These are phyloP conservation scores for Phalanger gymnotis DNA, from an alignment of 2,797 vertebrate genomes.

Conservation along the genomic window DNA sequence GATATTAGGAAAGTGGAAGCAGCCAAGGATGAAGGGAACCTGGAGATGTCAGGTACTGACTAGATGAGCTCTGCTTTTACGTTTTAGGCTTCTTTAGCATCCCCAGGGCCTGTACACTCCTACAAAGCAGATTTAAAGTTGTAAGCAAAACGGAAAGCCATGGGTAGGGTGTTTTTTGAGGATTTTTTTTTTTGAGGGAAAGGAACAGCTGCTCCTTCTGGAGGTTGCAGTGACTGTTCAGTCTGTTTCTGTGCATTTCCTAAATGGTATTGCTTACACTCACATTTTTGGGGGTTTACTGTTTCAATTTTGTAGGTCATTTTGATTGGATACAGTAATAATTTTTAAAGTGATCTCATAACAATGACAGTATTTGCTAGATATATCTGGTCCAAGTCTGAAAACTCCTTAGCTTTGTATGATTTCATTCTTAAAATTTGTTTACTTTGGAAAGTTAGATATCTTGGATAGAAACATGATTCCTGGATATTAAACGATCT, in stretches of 20 bases:
- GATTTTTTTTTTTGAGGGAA: slow-evolving; percentile 76
- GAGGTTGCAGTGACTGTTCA: slow-evolving; percentile 37
- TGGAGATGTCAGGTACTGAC: slow-evolving; percentile 30
- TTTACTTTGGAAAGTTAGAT: slow-evolving; percentile 62
- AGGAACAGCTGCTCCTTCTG: slow-evolving; percentile 80
- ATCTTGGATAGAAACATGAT: slow-evolving; percentile 72
- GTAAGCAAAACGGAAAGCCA: slow-evolving; percentile 56
- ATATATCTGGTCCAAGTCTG: slow-evolving; percentile 33
- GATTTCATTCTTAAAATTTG: slow-evolving; percentile 51
- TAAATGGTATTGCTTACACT: slow-evolving; percentile 61
- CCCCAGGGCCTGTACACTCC: slow-evolving; percentile 71
- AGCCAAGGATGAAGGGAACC: slow-evolving; percentile 47
- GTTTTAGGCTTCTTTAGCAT: slow-evolving; percentile 55
- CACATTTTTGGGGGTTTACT: slow-evolving; percentile 48
- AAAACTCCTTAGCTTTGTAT: slow-evolving; percentile 46
- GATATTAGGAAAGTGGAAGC: neutral
- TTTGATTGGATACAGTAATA: neutral
- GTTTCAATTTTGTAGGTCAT: slow-evolving; percentile 37
- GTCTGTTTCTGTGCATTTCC: slow-evolving; percentile 47
- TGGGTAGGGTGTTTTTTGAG: slow-evolving; percentile 62
- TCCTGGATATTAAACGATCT: slow-evolving; percentile 67
- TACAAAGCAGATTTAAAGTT: slow-evolving; percentile 68
- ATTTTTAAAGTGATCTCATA: slow-evolving; percentile 33
- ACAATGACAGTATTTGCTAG: slow-evolving; percentile 33
- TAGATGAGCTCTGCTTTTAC: slow-evolving; percentile 57